Base-by-base conservation (phyloP, 2,888 invertebrate genomes). In the Pedicia rivosa region DNA sequence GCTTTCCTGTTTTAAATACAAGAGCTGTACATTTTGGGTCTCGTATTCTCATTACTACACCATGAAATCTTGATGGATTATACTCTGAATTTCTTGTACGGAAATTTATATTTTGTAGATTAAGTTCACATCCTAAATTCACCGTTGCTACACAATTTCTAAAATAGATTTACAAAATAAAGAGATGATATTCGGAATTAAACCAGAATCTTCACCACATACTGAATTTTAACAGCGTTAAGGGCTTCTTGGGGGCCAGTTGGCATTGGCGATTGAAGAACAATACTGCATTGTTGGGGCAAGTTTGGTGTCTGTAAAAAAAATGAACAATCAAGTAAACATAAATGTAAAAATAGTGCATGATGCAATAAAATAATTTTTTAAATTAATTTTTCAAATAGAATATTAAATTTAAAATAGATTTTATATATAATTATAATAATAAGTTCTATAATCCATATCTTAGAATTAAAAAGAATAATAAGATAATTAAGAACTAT, bases 91-190 rank as follows among this genome's bases (percentile, higher is more conserved):
- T 83, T 44, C 86, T 66, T 4, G 84, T 83, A 36, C 78, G 70
- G 42, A 76, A 75, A 53, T 83, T 83, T 39, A 86, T 81, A 40
- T 72, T 70, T 48, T 75, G 67, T 24, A 86, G 61, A 50, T 80
- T 72, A 39, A 86, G 57, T 51, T 74, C 72, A 53, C 78, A 78
- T 13, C 73, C 73, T 42, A 86, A 63, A 49, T 75, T 76, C 1
- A 83, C 78, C 5, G 83, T 83, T 16, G 82, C 76, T 2, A 86
- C 83, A 52, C 83, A 81, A 54, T 84, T 86, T 52, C 82, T 82
- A 38, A 5, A 41, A 44, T 40, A 5, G 15, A 22, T 25, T 32
- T 29, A 30, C 10, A 26, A 37, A 27, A 31, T 36, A 30, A 28
- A 12, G 8, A 6, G 20, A 15, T 9, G 26, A 25, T 26, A 13